phyloP scores from a whole-genome alignment of 2,888 invertebrate genomes.

The Rosalia funebris region DNA sequence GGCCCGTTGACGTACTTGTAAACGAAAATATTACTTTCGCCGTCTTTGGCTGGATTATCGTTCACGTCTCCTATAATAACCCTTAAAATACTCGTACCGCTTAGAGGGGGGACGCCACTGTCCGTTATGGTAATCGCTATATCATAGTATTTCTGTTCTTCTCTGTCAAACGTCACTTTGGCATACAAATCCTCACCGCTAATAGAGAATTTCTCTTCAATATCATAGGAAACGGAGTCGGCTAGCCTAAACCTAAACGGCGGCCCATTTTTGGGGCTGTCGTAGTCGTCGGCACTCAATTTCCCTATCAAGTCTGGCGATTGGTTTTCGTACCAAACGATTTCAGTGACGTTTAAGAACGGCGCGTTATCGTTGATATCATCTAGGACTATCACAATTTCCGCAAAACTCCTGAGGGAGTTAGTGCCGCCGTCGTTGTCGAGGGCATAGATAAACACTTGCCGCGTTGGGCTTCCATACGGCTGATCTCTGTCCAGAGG shows the following conservation, averaged over 20 bases:
- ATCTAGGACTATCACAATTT: conserved; percentile 72
- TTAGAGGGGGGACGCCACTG: conserved; percentile 77
- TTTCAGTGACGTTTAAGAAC: conserved; percentile 80
- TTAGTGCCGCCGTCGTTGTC: conserved; percentile 78
- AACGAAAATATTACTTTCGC: conserved; percentile 90
- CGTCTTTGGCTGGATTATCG: conserved; percentile 90
- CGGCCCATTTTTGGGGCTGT: conserved; percentile 84
- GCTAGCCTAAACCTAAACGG: conserved; percentile 83
- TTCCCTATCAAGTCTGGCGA: conserved; percentile 70
- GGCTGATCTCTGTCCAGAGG: conserved; percentile 92
- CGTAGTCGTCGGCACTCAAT: conserved; percentile 82
- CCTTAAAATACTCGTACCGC: conserved; percentile 84
- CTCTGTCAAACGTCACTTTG: conserved; percentile 83
- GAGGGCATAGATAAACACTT: conserved; percentile 77
- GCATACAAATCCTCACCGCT: conserved; percentile 74
- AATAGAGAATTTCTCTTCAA: conserved; percentile 78
- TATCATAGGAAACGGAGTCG: conserved; percentile 73
- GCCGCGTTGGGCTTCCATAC: conserved; percentile 83
- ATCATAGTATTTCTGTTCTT: conserved; percentile 84
- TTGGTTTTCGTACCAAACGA: conserved; percentile 86
- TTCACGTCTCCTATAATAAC: conserved; percentile 95
- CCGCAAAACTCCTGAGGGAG: conserved; percentile 73
- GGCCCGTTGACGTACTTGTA: conserved; percentile 90
- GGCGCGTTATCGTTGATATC: conserved; percentile 98
- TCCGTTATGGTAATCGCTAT: conserved; percentile 92